phyloP scores from a whole-genome alignment of 2,888 invertebrate species.

The Hypercompe scribonia region DNA sequence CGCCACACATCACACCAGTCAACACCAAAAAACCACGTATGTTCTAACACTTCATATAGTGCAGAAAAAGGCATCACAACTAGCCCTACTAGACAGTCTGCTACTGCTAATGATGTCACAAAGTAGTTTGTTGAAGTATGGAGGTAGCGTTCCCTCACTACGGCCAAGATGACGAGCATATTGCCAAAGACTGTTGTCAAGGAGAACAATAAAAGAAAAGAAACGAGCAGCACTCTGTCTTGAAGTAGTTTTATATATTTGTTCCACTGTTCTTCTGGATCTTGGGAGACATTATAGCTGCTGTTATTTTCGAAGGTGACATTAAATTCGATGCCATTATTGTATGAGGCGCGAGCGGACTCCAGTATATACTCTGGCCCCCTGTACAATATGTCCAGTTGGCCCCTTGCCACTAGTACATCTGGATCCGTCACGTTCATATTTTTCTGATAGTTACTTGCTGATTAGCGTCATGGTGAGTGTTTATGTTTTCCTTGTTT shows the following conservation, averaged over 20 bases:
- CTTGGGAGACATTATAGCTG: conserved; percentile 66
- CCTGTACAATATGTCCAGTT: conserved; percentile 71
- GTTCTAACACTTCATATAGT: conserved; percentile 94
- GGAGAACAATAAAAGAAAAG: conserved; percentile 94
- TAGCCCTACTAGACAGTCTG: conserved; percentile 97
- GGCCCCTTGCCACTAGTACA: conserved; percentile 80
- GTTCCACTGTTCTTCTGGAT: conserved; percentile 74
- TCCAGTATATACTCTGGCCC: conserved; percentile 73
- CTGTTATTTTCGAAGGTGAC: conserved; percentile 69
- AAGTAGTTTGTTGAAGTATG: conserved; percentile 99
- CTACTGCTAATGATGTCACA: conserved; percentile 98
- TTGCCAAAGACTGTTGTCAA: conserved; percentile 98
- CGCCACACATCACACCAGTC: conserved; percentile 99
- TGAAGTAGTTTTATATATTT: conserved; percentile 83
- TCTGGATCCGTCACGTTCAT: conserved; percentile 79
- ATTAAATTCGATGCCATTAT: conserved; percentile 72
- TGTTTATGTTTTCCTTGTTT: conserved; percentile 83
- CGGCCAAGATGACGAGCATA: conserved; percentile 96
- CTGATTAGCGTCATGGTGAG: conserved; percentile 79
- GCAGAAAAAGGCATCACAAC: conserved; percentile 99
- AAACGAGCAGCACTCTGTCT: conserved; percentile 92
- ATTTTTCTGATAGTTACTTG: conserved; percentile 77
- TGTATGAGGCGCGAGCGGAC: conserved; percentile 61
- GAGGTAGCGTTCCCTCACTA: conserved; percentile 96
- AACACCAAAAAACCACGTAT: conserved; percentile 97